Base-by-base conservation (phyloP, 2,113 vertebrate species). In the Microcebus griseorufus region DNA sequence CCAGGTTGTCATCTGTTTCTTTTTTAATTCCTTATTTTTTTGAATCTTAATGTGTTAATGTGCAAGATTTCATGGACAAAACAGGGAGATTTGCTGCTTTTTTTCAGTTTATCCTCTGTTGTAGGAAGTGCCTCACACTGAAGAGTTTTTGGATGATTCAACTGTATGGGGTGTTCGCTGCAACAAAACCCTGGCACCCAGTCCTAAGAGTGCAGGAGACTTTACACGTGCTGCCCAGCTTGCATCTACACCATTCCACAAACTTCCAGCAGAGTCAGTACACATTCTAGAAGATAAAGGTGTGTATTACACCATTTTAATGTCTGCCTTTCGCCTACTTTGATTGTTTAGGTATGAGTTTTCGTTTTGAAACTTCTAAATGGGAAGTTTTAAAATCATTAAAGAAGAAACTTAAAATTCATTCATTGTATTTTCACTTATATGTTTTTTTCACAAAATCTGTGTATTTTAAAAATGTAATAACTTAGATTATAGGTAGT, bases 161-260 rank as follows among this genome's bases (percentile, higher is more conserved):
- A 99, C 99, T 0, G 90, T 99, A 83, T 99, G 99, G 99, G 99
- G 99, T 0, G 94, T 97, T 23, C 98, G 97, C 6, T 98, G 98
- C 90, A 97, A 96, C 97, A 98, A 98, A 98, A 99, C 98, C 0
- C 98, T 99, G 98, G 99, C 98, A 0, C 98, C 99, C 23, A 99
- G 99, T 97, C 99, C 99, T 23, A 99, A 99, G 96, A 99, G 97
- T 98, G 99, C 99, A 0, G 97, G 98, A 9, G 99, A 99, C 97
- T 99, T 99, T 32, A 98, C 98, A 29, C 95, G 98, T 90, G 97
- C 99, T 37, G 99, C 99, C 37, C 99, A 97, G 79, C 98, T 99
- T 0, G 99, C 99, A 5, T 99, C 99, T 78, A 99, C 99, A 0
- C 99, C 99, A 0, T 99, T 99, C 85, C 98, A 98, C 3, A 97